phyloP scores from a whole-genome alignment of 1,140 invertebrate genomes.

The Dendrolimus kikuchii region DNA sequence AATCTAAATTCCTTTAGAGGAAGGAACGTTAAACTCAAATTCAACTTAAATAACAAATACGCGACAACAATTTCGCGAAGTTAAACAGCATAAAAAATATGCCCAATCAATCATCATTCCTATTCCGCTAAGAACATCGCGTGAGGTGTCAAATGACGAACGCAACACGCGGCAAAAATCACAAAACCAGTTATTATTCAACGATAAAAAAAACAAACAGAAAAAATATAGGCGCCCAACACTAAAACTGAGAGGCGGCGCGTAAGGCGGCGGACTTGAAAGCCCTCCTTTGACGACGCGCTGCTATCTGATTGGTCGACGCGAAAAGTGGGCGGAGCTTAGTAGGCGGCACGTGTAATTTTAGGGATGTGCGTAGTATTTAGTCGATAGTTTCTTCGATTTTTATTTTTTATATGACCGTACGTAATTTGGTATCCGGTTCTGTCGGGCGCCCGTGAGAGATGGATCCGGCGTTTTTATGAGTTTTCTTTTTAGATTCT shows the following conservation, averaged over 20 bases:
- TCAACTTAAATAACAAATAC: not conserved
- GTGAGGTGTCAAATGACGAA: constrained; percentile 48
- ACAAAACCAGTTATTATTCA: constrained; percentile 14
- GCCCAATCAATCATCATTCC: constrained; percentile 19
- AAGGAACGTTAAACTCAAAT: not conserved
- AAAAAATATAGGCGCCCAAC: constrained; percentile 61
- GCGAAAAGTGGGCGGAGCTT: constrained; percentile 37
- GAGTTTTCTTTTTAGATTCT: too few relatives aligned
- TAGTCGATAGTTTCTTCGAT: constrained; percentile 51
- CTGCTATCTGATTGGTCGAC: constrained; percentile 37
- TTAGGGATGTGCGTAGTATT: constrained; percentile 40
- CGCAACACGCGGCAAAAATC: constrained; percentile 35
- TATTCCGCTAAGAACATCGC: constrained; percentile 27
- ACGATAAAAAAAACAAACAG: constrained; percentile 39
- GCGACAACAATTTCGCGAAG: not conserved
- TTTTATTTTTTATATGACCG: constrained; percentile 20
- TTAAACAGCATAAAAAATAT: not conserved
- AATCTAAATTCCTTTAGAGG: too few relatives aligned
- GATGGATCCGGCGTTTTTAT: constrained; percentile 10
- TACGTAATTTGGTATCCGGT: too few relatives aligned
- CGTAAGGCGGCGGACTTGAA: constrained; percentile 32
- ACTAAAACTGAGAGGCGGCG: constrained; percentile 36
- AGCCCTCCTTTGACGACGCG: constrained; percentile 24
- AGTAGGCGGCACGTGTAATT: constrained; percentile 24
- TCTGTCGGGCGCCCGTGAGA: not conserved